phyloP scores from a whole-genome alignment of 2,113 vertebrate genomes.

The Heliornis fulica region DNA sequence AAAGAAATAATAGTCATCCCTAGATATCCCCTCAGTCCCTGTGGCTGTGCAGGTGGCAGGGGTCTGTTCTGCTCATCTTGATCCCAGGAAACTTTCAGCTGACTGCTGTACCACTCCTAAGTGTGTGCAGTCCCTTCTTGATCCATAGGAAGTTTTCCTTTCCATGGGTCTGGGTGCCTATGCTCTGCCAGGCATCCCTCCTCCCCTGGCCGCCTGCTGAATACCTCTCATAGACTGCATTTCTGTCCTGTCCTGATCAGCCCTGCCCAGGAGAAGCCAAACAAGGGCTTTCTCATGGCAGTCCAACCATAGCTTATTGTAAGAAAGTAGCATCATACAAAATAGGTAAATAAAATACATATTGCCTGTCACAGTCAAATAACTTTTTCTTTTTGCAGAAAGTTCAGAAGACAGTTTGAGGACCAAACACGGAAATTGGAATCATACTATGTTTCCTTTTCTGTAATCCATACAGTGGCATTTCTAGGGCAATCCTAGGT shows the following conservation, averaged over 20 bases:
- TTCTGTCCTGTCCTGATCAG: not conserved
- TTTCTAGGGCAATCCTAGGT: not conserved
- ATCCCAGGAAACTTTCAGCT: not conserved
- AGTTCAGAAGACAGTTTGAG: not conserved
- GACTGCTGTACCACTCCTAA: not conserved
- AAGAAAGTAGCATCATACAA: not conserved
- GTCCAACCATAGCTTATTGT: not conserved
- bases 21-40: not conserved
- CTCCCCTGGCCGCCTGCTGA: accelerated
- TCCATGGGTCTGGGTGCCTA: not conserved
- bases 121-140: not conserved
- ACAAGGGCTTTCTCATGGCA: not conserved
- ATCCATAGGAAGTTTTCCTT: not conserved
- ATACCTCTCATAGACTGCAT: too few species aligned
- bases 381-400: not conserved
- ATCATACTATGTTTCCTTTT: not conserved
- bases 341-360: not conserved
- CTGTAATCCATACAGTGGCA: not conserved
- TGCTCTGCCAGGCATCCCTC: not conserved
- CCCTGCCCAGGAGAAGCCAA: not conserved
- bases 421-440: not conserved
- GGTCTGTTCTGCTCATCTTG: not conserved
- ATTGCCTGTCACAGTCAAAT: not conserved
- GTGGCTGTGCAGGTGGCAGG: not conserved
- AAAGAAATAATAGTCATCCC: not conserved